Evolutionary conservation across 2,113 vertebrate species (phyloP).

Genomic region (Thunnus thynnus): DNA sequence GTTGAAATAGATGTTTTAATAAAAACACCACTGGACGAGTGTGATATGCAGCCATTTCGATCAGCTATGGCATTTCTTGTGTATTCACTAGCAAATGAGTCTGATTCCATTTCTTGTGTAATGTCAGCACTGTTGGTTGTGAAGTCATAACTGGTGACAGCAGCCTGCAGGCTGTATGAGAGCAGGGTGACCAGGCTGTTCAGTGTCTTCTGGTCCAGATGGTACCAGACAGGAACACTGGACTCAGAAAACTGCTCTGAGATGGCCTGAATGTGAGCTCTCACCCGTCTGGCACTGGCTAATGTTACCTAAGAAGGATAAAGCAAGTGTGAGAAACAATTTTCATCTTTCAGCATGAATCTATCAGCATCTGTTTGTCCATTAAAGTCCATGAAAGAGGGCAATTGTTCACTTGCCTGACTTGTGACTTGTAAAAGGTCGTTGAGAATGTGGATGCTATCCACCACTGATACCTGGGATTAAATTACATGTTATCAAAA

Average conservation of each 20-base stretch:
- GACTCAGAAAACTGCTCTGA: slow-evolving; percentile 44
- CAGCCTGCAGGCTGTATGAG: slow-evolving; percentile 75
- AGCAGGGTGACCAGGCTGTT: slow-evolving; percentile 76
- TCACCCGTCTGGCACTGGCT: slow-evolving; percentile 68
- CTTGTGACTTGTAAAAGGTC: slow-evolving; percentile 78
- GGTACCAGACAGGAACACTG: background rate
- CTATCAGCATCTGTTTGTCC: background rate
- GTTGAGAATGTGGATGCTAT: slow-evolving; percentile 77
- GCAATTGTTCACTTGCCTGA: slow-evolving; percentile 76
- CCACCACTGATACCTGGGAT: slow-evolving; percentile 77
- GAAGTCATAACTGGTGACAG: background rate
- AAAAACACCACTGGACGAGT: background rate
- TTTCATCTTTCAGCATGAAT: background rate
- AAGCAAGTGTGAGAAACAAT: background rate
- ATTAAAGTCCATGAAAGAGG: background rate
- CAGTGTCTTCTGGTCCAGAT: slow-evolving; percentile 50
- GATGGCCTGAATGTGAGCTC: slow-evolving; percentile 51
- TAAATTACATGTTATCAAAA: slow-evolving; percentile 9
- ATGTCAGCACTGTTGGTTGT: slow-evolving; percentile 1
- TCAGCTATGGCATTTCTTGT: background rate
- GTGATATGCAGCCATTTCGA: background rate
- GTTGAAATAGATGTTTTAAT: background rate
- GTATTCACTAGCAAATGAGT: background rate
- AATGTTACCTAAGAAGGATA: slow-evolving; percentile 73
- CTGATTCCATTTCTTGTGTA: background rate